Percentiles rank a stretch among this genome's conserved stretches.
Evolutionary conservation across 2,797 vertebrate species (phyloP).

Genomic region (Antrozous pallidus): DNA sequence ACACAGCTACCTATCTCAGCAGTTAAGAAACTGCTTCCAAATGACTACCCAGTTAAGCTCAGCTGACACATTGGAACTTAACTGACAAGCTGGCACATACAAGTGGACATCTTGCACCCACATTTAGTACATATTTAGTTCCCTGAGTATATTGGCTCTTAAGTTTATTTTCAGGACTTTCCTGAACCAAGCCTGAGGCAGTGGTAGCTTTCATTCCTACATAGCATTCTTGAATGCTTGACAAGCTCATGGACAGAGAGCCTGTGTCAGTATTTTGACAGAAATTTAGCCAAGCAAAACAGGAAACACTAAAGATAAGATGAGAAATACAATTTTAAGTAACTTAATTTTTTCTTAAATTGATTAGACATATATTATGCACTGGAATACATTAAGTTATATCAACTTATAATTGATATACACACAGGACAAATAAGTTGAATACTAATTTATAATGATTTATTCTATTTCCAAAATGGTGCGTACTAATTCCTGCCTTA

Average conservation of each 20-base stretch:
- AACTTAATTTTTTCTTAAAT: conserved; percentile 54
- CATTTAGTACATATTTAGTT: conserved; percentile 38
- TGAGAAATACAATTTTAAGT: not conserved
- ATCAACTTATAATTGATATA: not conserved
- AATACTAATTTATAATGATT: conserved; percentile 70
- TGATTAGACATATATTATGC: conserved; percentile 69
- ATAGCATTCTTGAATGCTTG: not conserved
- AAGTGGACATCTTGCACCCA: conserved; percentile 47
- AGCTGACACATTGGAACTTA: conserved; percentile 1
- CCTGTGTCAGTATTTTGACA: conserved; percentile 12
- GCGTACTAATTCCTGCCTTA: conserved; percentile 64
- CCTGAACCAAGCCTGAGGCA: conserved; percentile 18
- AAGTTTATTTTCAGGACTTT: conserved; percentile 23
- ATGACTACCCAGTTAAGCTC: not conserved
- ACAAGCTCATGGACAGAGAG: not conserved
- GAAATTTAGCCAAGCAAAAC: not conserved
- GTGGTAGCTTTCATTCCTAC: not conserved
- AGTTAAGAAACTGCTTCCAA: conserved; percentile 44
- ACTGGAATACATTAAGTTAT: conserved; percentile 65
- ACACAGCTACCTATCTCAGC: conserved; percentile 49
- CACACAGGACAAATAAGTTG: conserved; percentile 46
- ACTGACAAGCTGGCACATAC: conserved; percentile 46
- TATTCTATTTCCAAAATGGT: conserved; percentile 68
- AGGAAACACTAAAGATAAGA: conserved; percentile 50
- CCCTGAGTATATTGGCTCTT: not conserved